Conservation (phyloP, 2,888 invertebrate species). For the Cordylochernes scorpioides region DNA sequence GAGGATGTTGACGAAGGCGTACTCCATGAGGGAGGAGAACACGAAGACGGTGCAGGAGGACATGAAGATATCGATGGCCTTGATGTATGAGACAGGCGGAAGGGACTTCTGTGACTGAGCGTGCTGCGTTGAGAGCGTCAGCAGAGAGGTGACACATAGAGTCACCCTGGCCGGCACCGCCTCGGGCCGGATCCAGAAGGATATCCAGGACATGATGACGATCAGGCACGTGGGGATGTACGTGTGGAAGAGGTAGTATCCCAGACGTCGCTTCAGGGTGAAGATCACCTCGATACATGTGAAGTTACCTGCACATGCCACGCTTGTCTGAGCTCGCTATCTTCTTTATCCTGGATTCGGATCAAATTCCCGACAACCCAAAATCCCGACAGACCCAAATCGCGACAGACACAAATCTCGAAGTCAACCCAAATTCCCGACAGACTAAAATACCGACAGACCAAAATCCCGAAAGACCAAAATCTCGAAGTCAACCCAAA, state of each 20-base stretch:
- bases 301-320: slow-evolving; percentile 40
- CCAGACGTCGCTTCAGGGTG: slow-evolving; percentile 49
- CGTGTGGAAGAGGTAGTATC: slow-evolving; percentile 70
- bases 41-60: slow-evolving; percentile 26
- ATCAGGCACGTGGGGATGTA: slow-evolving; percentile 72
- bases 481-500: no score
- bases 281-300: slow-evolving; percentile 71
- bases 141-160: slow-evolving; percentile 14
- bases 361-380: no score
- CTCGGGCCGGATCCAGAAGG: slow-evolving; percentile 42
- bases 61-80: slow-evolving; percentile 27
- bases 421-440: no score
- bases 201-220: slow-evolving; percentile 85
- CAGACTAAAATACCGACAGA: no score
- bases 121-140: slow-evolving; percentile 63
- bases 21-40: slow-evolving; percentile 25
- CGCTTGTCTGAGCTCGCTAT: no score
- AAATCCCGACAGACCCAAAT: no score
- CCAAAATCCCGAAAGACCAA: no score
- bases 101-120: slow-evolving; percentile 76
- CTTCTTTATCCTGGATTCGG: no score
- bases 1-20: slow-evolving; percentile 25
- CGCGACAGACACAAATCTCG: no score
- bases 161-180: slow-evolving; percentile 11
- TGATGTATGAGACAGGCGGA: slow-evolving; percentile 73